Percentiles rank a stretch among this genome's conserved stretches.
Evolutionary conservation across 92 coral and sea anemone genomes (phyloP).

Genomic region (Pocillopora meandrina): DNA sequence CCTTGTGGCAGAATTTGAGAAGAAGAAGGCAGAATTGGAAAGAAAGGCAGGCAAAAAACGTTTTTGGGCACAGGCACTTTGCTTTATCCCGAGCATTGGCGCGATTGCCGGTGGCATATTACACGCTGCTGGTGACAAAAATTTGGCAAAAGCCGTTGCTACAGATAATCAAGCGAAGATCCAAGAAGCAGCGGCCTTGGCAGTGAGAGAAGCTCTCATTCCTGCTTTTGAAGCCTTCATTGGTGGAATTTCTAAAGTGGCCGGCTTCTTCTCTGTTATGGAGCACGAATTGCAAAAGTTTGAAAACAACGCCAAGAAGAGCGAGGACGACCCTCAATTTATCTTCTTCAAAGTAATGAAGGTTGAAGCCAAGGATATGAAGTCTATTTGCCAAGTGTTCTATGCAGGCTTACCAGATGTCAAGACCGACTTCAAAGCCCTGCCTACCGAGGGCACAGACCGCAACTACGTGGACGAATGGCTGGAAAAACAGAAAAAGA

Average conservation of each 20-base stretch:
- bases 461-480: constrained; percentile 69
- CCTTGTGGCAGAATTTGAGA: constrained; percentile 42
- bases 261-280: too few relatives aligned
- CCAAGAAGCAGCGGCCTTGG: constrained; percentile 58
- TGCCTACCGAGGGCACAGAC: constrained; percentile 62
- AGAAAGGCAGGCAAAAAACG: constrained; percentile 40
- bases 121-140: constrained; percentile 22
- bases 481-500: constrained; percentile 45
- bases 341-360: constrained; percentile 48
- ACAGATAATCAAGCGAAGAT: constrained; percentile 33
- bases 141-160: constrained; percentile 59
- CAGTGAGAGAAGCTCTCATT: constrained; percentile 37
- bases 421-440: constrained; percentile 50
- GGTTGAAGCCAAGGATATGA: constrained; percentile 52
- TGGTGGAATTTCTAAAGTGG: constrained; percentile 30
- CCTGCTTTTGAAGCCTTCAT: constrained; percentile 60
- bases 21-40: constrained; percentile 30
- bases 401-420: constrained; percentile 54
- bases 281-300: constrained; percentile 37
- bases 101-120: background rate
- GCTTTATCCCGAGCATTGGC: constrained; percentile 50
- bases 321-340: constrained; percentile 7
- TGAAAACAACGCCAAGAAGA: constrained; percentile 33
- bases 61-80: constrained; percentile 44
- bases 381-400: constrained; percentile 50